phyloP scores from a whole-genome alignment of 1,140 invertebrate species.

The Dreissena polymorpha region DNA sequence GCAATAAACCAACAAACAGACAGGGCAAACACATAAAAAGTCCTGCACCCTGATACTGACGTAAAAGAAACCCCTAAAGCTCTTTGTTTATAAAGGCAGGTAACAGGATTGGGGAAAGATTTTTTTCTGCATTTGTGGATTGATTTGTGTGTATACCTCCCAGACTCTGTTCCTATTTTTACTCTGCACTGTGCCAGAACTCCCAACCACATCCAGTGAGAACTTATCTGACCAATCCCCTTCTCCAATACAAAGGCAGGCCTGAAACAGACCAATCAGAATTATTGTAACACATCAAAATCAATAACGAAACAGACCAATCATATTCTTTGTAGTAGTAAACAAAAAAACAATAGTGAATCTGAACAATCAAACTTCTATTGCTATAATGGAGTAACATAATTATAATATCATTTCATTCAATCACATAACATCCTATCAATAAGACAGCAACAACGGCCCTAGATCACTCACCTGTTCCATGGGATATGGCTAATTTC shows the following conservation, averaged over 20 bases:
- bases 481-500: too few relatives aligned
- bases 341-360: not conserved
- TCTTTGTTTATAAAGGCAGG: too few relatives aligned
- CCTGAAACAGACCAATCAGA: conserved; percentile 66
- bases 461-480: too few relatives aligned
- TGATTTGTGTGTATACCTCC: conserved; percentile 43
- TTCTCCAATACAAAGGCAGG: conserved; percentile 87
- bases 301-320: not conserved
- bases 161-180: conserved; percentile 83
- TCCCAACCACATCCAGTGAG: conserved; percentile 97
- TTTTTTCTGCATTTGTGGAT: too few relatives aligned
- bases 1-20: too few relatives aligned
- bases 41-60: too few relatives aligned
- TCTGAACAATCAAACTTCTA: not conserved
- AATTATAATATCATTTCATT: not conserved
- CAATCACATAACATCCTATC: not conserved
- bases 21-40: too few relatives aligned
- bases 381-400: not conserved
- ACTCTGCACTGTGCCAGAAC: conserved; percentile 92
- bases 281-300: not conserved
- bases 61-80: too few relatives aligned
- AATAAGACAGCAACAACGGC: too few relatives aligned
- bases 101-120: too few relatives aligned
- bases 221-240: conserved; percentile 98
- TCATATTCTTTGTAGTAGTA: not conserved